These are phyloP conservation scores for Phocoena phocoena DNA, from an alignment of 2,113 vertebrate genomes.

Conservation along the genomic window DNA sequence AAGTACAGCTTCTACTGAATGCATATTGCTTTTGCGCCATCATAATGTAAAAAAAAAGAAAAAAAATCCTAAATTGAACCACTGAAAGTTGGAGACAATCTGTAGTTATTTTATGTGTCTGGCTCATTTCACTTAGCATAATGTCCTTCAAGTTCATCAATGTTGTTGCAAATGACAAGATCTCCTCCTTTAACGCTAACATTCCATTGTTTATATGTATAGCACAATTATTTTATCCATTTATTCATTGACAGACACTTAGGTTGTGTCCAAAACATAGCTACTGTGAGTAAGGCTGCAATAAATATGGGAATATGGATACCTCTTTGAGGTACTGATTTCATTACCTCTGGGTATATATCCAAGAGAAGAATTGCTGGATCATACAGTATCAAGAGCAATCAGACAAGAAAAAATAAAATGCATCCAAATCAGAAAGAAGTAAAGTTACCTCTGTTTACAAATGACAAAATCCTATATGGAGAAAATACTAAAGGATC, in stretches of 20 bases:
- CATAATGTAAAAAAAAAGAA: not conserved
- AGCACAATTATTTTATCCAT: not conserved
- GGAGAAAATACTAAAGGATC: not conserved
- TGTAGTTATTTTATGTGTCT: not conserved
- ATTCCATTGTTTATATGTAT: not conserved
- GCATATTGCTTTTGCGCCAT: not conserved
- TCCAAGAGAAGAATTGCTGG: too few relatives aligned
- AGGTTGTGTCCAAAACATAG: not conserved
- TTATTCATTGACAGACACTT: not conserved
- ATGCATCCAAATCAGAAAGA: too few relatives aligned
- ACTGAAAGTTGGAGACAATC: not conserved
- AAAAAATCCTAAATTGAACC: not conserved
- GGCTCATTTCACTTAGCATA: not conserved
- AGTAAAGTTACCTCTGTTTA: not conserved
- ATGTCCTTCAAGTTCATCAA: not conserved
- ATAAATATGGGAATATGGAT: not conserved
- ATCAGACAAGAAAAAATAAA: too few relatives aligned
- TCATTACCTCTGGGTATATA: not conserved
- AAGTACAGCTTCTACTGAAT: not conserved
- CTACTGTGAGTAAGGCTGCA: not conserved
- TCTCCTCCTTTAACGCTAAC: not conserved
- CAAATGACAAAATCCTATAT: not conserved
- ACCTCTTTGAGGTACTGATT: not conserved
- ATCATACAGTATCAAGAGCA: too few relatives aligned
- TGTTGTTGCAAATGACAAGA: not conserved